These are phyloP conservation scores for Mantis religiosa DNA, from an alignment of 2,888 invertebrate species.

Conservation along the genomic window DNA sequence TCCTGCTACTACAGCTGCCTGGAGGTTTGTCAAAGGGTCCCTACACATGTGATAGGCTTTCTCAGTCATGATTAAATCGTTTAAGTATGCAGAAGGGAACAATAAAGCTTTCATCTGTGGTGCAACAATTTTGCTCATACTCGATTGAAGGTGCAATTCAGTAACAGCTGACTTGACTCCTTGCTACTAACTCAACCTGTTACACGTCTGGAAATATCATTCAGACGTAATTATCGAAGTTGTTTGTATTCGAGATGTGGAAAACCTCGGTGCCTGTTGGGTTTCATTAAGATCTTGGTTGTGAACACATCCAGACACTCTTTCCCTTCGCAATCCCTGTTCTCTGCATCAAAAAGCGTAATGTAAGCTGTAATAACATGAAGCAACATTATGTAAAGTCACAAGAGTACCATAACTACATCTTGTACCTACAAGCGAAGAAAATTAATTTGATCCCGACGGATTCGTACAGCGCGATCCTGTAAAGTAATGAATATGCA, in stretches of 20 bases:
- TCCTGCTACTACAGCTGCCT: no score
- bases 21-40: no score
- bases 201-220: background rate
- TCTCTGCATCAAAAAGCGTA: background rate
- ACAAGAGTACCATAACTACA: background rate
- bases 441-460: conserved; percentile 16
- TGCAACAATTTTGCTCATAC: no score
- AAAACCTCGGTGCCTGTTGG: background rate
- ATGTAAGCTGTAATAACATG: conserved; percentile 1
- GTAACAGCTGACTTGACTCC: background rate
- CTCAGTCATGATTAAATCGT: no score
- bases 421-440: conserved; percentile 13
- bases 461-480: background rate
- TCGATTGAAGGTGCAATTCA: background rate
- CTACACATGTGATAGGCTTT: no score
- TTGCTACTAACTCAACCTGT: background rate
- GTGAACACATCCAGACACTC: background rate
- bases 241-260: background rate
- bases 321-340: no score
- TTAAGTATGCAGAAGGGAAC: no score
- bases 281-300: background rate
- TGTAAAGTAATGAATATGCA: conserved; percentile 12
- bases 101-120: no score
- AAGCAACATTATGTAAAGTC: background rate
- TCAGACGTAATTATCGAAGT: background rate